phyloP scores from a whole-genome alignment of 2,113 vertebrate species.

The Tricholaema leucomelas region DNA sequence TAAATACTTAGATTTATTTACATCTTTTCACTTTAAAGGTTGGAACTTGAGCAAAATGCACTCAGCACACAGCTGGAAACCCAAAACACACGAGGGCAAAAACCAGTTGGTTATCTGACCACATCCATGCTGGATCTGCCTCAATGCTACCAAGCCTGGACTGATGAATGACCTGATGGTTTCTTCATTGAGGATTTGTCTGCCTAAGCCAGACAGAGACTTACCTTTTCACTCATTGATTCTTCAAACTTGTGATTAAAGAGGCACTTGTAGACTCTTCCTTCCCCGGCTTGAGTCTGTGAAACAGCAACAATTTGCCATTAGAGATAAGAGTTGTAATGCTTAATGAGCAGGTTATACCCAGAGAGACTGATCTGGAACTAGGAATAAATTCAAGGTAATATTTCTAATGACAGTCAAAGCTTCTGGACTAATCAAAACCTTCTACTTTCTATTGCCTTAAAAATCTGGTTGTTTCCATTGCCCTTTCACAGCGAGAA shows the following conservation, averaged over 20 bases:
- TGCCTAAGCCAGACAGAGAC: constrained; percentile 34
- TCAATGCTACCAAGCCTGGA: neutral
- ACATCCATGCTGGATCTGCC: neutral
- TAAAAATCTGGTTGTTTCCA: neutral
- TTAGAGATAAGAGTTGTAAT: neutral
- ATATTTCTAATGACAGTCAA: neutral
- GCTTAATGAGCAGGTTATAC: neutral
- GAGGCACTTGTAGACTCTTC: constrained; percentile 96
- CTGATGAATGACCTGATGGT: neutral
- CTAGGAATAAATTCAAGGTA: neutral
- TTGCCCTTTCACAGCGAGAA: neutral
- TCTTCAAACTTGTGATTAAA: constrained; percentile 99
- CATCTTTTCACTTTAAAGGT: constrained; percentile 18
- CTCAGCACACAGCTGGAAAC: neutral
- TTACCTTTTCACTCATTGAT: constrained; percentile 92
- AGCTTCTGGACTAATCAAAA: neutral
- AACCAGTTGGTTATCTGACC: neutral
- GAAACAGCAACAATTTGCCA: constrained; percentile 11
- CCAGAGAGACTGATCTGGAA: neutral
- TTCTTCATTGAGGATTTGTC: neutral
- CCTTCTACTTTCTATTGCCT: neutral
- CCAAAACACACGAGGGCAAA: neutral
- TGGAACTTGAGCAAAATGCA: neutral
- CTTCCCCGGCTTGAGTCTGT: constrained; percentile 93
- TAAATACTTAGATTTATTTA: constrained; percentile 25